Evolutionary conservation across 2,888 invertebrate species (phyloP).

Genomic region (Dysmachus trigonus): DNA sequence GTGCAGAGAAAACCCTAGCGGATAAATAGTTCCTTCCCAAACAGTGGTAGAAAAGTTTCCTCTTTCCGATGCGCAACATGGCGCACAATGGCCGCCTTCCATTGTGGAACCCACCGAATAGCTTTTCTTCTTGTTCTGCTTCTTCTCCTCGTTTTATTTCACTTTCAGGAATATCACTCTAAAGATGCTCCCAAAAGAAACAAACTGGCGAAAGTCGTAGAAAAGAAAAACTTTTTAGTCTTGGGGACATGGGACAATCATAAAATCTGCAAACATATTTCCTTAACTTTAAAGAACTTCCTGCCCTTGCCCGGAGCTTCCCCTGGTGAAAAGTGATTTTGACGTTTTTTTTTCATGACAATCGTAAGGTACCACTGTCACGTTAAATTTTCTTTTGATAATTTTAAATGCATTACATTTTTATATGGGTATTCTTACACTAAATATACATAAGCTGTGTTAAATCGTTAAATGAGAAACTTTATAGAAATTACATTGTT

Average conservation of each 20-base stretch:
- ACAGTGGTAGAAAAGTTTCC: not conserved
- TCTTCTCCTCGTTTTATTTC: not conserved
- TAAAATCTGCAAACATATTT: not conserved
- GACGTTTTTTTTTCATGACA: not conserved
- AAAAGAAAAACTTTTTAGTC: not conserved
- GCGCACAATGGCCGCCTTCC: not conserved
- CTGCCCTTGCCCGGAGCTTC: not conserved
- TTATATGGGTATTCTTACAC: not conserved
- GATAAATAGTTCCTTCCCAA: not conserved
- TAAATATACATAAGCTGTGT: no score
- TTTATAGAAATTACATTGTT: no score
- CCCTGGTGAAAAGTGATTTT: not conserved
- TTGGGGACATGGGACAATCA: not conserved
- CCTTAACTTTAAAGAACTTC: not conserved
- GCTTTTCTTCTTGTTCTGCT: not conserved
- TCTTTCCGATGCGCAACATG: not conserved
- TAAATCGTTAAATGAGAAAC: no score
- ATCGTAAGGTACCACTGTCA: not conserved
- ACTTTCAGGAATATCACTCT: not conserved
- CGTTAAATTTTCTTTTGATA: not conserved
- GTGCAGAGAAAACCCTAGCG: not conserved
- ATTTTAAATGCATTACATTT: not conserved
- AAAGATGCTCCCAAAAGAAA: not conserved
- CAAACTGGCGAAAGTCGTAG: not conserved
- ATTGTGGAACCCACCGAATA: not conserved